Percentiles rank a stretch among this genome's conserved stretches.
phyloP scores from a whole-genome alignment of 2,113 vertebrate species.

The Ivindomyrus marchei region DNA sequence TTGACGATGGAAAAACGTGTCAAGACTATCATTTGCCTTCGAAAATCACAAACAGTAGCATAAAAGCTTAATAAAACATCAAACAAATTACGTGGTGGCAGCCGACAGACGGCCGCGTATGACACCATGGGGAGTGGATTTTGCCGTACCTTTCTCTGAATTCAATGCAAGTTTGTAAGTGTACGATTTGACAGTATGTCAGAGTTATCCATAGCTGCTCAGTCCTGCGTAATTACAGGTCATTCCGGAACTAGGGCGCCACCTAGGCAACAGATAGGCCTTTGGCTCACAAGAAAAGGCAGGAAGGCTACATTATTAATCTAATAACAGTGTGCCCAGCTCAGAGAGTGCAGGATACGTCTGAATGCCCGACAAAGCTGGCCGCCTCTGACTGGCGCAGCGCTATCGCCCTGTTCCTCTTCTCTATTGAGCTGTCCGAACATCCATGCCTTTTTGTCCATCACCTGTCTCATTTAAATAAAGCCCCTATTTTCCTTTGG shows the following conservation, averaged over 20 bases:
- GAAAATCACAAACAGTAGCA: neutral
- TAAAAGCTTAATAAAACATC: neutral
- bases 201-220: neutral
- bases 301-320: neutral
- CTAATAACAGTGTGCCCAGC: neutral
- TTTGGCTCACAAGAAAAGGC: neutral
- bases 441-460: slow-evolving; percentile 9
- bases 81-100: neutral
- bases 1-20: neutral
- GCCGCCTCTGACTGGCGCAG: too few relatives aligned
- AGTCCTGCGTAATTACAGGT: neutral
- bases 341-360: neutral
- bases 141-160: neutral
- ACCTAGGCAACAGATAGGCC: neutral
- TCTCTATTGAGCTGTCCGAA: neutral
- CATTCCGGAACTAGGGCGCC: neutral
- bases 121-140: neutral
- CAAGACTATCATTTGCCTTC: neutral
- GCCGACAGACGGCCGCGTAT: neutral
- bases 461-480: slow-evolving; percentile 1
- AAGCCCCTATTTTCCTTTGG: neutral
- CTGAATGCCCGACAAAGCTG: neutral
- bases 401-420: too few relatives aligned
- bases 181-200: neutral
- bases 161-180: neutral